Percentiles rank a stretch among this genome's conserved stretches.
phyloP scores from a whole-genome alignment of 1,140 invertebrate genomes.

The Himalopsyche phryganea region DNA sequence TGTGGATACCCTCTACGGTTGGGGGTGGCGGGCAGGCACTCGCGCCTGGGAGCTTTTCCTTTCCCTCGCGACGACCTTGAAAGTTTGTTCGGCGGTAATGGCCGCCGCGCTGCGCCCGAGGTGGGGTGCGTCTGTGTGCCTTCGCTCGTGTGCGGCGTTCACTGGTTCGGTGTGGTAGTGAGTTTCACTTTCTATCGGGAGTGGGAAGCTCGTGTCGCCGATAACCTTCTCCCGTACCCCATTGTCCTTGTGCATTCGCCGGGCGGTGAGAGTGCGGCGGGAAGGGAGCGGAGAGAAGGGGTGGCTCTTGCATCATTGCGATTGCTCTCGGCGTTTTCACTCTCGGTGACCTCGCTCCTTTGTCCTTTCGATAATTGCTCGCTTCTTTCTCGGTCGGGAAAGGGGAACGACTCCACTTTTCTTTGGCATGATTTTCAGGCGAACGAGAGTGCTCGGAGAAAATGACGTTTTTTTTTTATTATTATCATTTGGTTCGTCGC shows the following conservation, averaged over 20 bases:
- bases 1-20: not conserved
- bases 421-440: not conserved
- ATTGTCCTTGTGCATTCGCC: constrained; percentile 17
- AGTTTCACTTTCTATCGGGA: not conserved
- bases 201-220: constrained; percentile 10
- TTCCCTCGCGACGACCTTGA: constrained; percentile 34
- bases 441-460: not conserved
- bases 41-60: constrained; percentile 18
- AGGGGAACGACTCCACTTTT: too few relatives aligned
- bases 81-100: constrained; percentile 32
- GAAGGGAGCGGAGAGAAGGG: constrained; percentile 36
- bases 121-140: constrained; percentile 4
- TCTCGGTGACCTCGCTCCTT: too few relatives aligned
- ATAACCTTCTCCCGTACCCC: constrained; percentile 1
- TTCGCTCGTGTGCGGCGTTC: constrained; percentile 10
- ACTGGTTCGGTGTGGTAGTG: not conserved
- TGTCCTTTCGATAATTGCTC: too few relatives aligned
- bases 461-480: not conserved
- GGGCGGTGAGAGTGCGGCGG: constrained; percentile 43
- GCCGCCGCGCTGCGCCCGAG: constrained; percentile 19
- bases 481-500: not conserved
- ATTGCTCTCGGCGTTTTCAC: constrained; percentile 1
- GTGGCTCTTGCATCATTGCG: constrained; percentile 37
- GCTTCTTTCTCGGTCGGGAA: too few relatives aligned
- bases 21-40: not conserved